Evolutionary conservation across 2,888 invertebrate species (phyloP).

Genomic region (Tethea ocularis): DNA sequence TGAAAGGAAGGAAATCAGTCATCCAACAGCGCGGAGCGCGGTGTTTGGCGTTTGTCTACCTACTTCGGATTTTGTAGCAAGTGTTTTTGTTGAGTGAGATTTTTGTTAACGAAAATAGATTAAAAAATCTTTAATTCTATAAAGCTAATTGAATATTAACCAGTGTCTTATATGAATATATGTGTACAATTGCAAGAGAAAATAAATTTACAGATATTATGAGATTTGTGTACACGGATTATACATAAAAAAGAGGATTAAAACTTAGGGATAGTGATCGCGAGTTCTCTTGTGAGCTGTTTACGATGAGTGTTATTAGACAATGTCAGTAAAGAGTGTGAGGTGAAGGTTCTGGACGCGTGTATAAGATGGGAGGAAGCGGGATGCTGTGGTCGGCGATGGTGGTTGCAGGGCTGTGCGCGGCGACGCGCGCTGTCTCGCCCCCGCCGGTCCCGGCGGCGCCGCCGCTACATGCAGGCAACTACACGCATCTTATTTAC

Average conservation of each 20-base stretch:
- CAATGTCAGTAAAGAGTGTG: not conserved
- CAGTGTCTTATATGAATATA: not conserved
- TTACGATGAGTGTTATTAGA: not conserved
- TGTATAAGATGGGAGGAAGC: conserved; percentile 21
- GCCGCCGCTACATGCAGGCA: conserved; percentile 5
- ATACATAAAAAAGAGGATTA: not conserved
- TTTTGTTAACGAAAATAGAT: not conserved
- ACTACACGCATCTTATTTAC: not conserved
- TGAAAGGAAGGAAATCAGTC: no score
- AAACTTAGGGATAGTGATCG: not conserved
- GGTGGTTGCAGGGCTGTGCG: conserved; percentile 24
- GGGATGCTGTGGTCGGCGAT: conserved; percentile 26
- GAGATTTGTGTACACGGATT: not conserved
- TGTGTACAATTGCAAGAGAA: not conserved
- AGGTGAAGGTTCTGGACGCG: not conserved
- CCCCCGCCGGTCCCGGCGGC: not conserved
- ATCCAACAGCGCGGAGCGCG: not conserved
- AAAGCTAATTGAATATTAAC: not conserved
- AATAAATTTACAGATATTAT: not conserved
- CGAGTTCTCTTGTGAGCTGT: not conserved
- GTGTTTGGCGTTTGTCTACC: not conserved
- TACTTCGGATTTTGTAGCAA: not conserved
- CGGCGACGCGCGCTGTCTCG: conserved; percentile 12
- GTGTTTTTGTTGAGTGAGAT: not conserved
- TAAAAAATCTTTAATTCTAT: not conserved